Evolutionary conservation across 2,797 vertebrate genomes (phyloP).

Genomic region (Hydrocynus forskahlii): DNA sequence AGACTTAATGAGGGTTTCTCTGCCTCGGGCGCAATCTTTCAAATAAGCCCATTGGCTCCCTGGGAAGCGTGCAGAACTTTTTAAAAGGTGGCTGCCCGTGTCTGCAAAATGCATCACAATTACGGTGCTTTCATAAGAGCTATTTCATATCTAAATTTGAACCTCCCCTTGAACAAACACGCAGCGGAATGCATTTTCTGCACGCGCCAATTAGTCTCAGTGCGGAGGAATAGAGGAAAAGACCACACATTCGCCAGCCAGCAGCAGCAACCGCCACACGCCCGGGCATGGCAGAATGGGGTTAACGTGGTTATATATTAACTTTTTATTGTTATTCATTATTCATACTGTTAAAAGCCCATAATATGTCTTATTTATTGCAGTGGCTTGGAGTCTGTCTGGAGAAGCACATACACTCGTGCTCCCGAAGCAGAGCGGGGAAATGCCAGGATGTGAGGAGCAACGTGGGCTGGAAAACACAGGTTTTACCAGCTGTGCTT

Average conservation of each 20-base stretch:
- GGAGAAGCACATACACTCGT: constrained; percentile 4
- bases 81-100: background rate
- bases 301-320: constrained; percentile 80
- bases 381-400: background rate
- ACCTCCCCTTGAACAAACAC: constrained; percentile 9
- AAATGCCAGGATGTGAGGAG: background rate
- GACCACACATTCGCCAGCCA: background rate
- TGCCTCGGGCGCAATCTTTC: constrained; percentile 18
- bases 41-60: constrained; percentile 19
- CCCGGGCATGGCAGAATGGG: constrained; percentile 77
- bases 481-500: constrained; percentile 53
- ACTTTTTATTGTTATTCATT: constrained; percentile 82
- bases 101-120: constrained; percentile 38
- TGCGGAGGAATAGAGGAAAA: background rate
- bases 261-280: constrained; percentile 69
- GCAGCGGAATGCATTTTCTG: constrained; percentile 18
- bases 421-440: background rate
- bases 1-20: constrained; percentile 33
- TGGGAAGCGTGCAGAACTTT: constrained; percentile 15
- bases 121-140: constrained; percentile 20
- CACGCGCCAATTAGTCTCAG: background rate
- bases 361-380: constrained; percentile 71
- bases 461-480: background rate
- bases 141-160: constrained; percentile 37
- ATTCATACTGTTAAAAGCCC: constrained; percentile 80